Evolutionary conservation across 1,140 invertebrate genomes (phyloP).

Genomic region (Mactra quadrangularis): DNA sequence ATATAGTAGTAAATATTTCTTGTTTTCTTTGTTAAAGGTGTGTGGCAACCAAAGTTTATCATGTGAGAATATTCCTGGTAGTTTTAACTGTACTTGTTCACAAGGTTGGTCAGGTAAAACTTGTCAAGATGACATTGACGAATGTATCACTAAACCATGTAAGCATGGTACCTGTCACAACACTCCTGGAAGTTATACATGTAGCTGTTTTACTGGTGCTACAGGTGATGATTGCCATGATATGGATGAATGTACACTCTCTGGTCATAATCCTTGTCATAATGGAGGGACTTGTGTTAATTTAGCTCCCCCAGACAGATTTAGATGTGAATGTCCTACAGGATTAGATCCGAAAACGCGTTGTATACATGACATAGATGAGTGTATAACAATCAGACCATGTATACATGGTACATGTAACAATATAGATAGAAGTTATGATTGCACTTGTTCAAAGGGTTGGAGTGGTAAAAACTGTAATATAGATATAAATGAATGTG

Average conservation of each 20-base stretch:
- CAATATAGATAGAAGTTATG: background rate
- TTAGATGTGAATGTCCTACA: conserved; percentile 43
- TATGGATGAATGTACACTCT: background rate
- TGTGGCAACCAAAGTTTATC: background rate
- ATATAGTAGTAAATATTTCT: no score
- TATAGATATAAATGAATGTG: conserved; percentile 11
- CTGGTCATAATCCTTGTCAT: background rate
- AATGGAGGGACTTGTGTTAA: background rate
- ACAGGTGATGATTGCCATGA: background rate
- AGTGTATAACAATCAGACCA: no score
- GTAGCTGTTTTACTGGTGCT: background rate
- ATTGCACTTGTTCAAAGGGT: background rate
- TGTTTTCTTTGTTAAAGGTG: no score
- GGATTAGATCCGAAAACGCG: conserved; percentile 1
- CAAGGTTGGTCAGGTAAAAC: background rate
- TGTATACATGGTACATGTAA: no score
- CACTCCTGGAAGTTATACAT: background rate
- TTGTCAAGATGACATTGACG: background rate
- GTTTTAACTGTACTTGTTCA: background rate
- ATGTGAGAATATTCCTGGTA: background rate
- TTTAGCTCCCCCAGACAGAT: background rate
- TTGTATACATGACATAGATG: background rate
- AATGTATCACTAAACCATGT: background rate
- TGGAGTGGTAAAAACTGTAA: conserved; percentile 33
- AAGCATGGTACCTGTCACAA: background rate